These are phyloP conservation scores for Caenorhabditis inopinata DNA, from an alignment of 1,140 invertebrate genomes.

Conservation along the genomic window DNA sequence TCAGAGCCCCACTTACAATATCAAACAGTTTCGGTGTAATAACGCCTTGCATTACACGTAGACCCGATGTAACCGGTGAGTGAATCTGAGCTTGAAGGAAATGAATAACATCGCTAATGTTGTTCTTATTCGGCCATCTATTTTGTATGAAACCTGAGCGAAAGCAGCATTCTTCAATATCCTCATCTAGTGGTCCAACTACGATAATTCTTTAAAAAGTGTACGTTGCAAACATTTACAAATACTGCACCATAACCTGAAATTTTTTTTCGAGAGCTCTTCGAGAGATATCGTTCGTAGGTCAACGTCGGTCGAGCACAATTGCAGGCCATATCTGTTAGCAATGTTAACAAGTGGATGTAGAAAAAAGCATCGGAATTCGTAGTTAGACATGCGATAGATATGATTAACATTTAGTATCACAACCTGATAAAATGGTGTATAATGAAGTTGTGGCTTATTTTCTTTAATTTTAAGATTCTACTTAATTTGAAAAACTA, in stretches of 20 bases:
- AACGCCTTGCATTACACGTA: neutral
- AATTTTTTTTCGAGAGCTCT: neutral
- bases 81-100: neutral
- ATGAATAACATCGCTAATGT: neutral
- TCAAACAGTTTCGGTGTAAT: neutral
- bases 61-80: neutral
- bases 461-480: too few species aligned
- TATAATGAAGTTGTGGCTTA: too few species aligned
- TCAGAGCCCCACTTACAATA: neutral
- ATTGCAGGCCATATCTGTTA: neutral
- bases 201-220: constrained; percentile 12
- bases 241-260: too few species aligned
- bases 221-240: too few species aligned
- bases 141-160: too few species aligned
- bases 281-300: neutral
- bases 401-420: neutral
- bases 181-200: neutral
- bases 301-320: neutral
- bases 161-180: neutral
- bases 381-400: neutral
- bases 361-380: neutral
- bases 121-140: neutral
- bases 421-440: neutral
- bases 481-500: too few species aligned
- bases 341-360: neutral